Evolutionary conservation across 2,888 invertebrate genomes (phyloP).

Genomic region (Drosophila vallismaia): DNA sequence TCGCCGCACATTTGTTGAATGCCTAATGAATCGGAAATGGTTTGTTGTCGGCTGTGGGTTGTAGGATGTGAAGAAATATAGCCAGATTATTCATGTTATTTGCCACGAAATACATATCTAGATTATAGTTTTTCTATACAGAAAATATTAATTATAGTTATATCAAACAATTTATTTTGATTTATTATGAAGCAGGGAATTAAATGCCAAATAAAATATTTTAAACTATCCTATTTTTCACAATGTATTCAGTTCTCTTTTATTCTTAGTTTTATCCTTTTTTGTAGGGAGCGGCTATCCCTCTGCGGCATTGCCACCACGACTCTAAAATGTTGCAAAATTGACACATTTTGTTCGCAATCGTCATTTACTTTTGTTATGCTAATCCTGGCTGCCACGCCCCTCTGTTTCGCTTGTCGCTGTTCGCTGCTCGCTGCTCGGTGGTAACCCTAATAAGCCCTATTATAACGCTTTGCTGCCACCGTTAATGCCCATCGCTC

Average conservation of each 20-base stretch:
- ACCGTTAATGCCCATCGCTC: constrained; percentile 64
- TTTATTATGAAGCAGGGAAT: background rate
- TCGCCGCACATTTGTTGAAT: constrained; percentile 61
- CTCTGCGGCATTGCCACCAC: background rate
- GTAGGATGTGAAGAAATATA: constrained; percentile 12
- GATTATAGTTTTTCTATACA: background rate
- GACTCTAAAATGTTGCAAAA: constrained; percentile 6
- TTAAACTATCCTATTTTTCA: too few species aligned
- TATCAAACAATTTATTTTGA: background rate
- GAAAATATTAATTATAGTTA: constrained; percentile 2
- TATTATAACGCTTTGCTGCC: constrained; percentile 58
- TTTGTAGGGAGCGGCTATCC: too few species aligned
- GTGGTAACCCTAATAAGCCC: constrained; percentile 51
- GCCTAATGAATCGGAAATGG: constrained; percentile 35
- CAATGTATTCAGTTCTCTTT: background rate
- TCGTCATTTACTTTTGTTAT: constrained; percentile 53
- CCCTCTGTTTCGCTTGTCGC: background rate
- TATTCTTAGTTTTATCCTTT: background rate
- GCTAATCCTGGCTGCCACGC: constrained; percentile 41
- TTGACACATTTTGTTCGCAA: constrained; percentile 40
- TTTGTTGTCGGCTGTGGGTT: background rate
- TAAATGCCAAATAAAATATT: background rate
- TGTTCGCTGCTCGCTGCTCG: constrained; percentile 6
- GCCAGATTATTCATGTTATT: constrained; percentile 1
- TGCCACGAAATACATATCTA: background rate